These are phyloP conservation scores for Odontocolon sp. DNA, from an alignment of 2,888 invertebrate genomes.

Conservation along the genomic window DNA sequence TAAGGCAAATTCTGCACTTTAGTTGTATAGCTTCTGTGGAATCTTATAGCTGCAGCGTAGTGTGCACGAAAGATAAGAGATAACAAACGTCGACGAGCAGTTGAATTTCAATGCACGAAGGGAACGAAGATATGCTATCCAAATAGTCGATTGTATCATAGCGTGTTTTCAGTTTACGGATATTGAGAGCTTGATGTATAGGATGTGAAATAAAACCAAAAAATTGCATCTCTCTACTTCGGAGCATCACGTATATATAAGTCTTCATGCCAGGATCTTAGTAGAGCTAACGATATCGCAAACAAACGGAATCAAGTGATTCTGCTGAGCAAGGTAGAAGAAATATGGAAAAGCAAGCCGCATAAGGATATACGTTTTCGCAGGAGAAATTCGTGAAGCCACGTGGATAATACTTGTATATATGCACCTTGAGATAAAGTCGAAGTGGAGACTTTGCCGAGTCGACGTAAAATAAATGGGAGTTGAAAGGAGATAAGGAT, in stretches of 20 bases:
- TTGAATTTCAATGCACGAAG: constrained; percentile 39
- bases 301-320: constrained; percentile 44
- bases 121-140: constrained; percentile 1
- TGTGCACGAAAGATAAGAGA: constrained; percentile 16
- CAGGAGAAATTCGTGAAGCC: neutral
- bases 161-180: neutral
- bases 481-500: neutral
- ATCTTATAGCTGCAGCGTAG: neutral
- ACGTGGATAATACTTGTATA: constrained; percentile 23
- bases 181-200: constrained; percentile 15
- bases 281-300: constrained; percentile 25
- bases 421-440: constrained; percentile 6
- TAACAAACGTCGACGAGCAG: constrained; percentile 28
- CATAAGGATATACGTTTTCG: constrained; percentile 9
- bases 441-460: neutral
- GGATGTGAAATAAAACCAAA: constrained; percentile 31
- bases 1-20: constrained; percentile 45
- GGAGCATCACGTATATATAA: constrained; percentile 35
- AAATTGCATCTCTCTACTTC: constrained; percentile 42
- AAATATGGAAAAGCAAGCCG: neutral
- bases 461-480: constrained; percentile 2
- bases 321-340: neutral
- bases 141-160: neutral
- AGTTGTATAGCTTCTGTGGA: neutral
- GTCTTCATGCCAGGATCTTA: neutral